Conservation (phyloP, 2,113 vertebrate species). For the Pseudorasbora parva region DNA sequence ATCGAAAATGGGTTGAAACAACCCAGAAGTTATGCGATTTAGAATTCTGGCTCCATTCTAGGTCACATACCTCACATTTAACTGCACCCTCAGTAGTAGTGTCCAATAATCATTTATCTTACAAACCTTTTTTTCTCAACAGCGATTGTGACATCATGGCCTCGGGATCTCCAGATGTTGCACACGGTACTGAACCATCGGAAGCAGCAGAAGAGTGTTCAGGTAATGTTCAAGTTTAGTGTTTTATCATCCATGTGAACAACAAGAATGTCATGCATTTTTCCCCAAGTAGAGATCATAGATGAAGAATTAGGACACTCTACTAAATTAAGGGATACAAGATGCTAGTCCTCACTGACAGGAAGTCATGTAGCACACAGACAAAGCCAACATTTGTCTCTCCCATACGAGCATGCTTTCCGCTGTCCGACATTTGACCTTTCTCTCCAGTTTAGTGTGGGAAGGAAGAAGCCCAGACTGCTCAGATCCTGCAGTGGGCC, state of each 20-base stretch:
- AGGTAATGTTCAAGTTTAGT: conserved; percentile 68
- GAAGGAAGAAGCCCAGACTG: conserved; percentile 45
- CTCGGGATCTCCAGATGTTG: conserved; percentile 71
- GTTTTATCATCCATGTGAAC: background rate
- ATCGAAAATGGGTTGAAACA: too few relatives aligned
- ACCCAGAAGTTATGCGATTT: background rate
- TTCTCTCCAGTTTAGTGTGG: conserved; percentile 29
- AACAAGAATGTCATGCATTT: background rate
- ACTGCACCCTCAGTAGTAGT: too few relatives aligned
- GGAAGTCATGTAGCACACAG: conserved; percentile 59
- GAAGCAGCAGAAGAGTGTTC: conserved; percentile 79
- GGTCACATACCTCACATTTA: background rate
- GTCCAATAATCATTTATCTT: background rate
- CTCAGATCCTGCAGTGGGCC: conserved; percentile 7
- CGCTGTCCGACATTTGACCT: conserved; percentile 28
- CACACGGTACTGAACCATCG: conserved; percentile 69
- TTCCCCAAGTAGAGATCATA: background rate
- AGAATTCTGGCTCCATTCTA: background rate
- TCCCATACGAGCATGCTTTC: conserved; percentile 33
- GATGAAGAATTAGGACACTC: background rate
- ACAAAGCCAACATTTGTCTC: conserved; percentile 37
- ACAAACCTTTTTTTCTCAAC: conserved; percentile 60
- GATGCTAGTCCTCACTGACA: conserved; percentile 44
- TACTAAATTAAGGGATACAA: background rate
- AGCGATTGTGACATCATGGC: conserved; percentile 82